Evolutionary conservation across 2,797 vertebrate genomes (phyloP).

Genomic region (Halcyon smyrnensis): DNA sequence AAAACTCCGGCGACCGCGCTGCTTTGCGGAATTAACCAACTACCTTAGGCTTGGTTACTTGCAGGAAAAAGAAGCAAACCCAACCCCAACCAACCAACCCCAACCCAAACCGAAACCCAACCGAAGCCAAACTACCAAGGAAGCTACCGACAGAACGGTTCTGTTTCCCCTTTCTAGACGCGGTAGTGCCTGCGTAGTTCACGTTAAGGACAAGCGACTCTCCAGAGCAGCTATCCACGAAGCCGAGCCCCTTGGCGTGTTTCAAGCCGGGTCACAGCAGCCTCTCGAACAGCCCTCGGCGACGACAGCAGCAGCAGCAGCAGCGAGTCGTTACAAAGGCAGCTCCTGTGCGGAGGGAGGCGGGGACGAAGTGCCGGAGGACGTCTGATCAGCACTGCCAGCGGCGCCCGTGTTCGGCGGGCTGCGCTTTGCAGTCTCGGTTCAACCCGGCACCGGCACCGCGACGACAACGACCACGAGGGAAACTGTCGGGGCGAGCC

Average conservation of each 20-base stretch:
- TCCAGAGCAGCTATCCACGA: neutral
- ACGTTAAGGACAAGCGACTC: neutral
- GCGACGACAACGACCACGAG: too few relatives aligned
- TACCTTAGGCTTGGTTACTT: fast-evolving
- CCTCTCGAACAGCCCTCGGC: neutral
- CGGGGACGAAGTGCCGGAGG: too few relatives aligned
- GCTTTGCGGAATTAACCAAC: neutral
- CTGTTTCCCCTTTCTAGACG: neutral
- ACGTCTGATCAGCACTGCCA: fast-evolving
- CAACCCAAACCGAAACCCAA: too few relatives aligned
- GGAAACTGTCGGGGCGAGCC: too few relatives aligned
- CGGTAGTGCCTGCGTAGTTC: neutral
- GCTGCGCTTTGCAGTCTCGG: too few relatives aligned
- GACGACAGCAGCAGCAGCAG: neutral
- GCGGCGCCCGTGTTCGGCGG: fast-evolving
- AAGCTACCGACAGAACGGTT: neutral
- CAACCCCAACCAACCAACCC: too few relatives aligned
- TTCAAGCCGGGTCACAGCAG: fast-evolving
- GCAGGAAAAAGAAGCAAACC: neutral
- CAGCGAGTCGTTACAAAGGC: neutral
- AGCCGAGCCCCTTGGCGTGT: neutral
- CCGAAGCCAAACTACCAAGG: neutral
- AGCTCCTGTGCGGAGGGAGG: neutral
- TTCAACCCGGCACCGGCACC: too few relatives aligned
- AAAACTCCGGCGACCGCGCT: neutral